Percentiles rank a stretch among this genome's conserved stretches.
Evolutionary conservation across 1,140 invertebrate genomes (phyloP).

Genomic region (Nebria ingens): DNA sequence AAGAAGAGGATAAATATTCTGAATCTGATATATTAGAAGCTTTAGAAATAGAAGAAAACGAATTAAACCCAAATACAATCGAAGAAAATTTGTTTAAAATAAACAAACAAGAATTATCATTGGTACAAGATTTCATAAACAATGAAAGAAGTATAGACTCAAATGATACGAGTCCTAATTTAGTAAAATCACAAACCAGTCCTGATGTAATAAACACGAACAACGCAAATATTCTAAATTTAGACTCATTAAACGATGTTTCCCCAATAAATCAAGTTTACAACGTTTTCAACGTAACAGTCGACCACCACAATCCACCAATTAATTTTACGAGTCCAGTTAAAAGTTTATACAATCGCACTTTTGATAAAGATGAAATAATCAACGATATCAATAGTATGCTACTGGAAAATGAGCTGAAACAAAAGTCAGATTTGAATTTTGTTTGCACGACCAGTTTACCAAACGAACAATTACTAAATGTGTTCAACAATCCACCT

Average conservation of each 20-base stretch:
- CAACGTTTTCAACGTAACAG: conserved; percentile 31
- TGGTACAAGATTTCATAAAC: not conserved
- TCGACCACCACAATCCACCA: conserved; percentile 16
- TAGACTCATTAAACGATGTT: conserved; percentile 27
- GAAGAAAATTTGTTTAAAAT: not conserved
- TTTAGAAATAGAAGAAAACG: not conserved
- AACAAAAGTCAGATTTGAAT: not conserved
- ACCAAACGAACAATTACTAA: conserved; percentile 1
- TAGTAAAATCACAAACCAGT: not conserved
- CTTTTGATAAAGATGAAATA: not conserved
- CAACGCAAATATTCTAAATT: not conserved
- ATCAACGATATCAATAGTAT: not conserved
- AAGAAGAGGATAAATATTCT: not conserved
- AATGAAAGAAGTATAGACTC: not conserved
- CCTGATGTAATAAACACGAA: not conserved
- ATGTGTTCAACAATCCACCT: not conserved
- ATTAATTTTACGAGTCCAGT: not conserved
- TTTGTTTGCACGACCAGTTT: not conserved
- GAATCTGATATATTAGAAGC: not conserved
- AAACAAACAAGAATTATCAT: not conserved
- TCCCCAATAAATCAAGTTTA: conserved; percentile 29
- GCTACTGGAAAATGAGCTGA: not conserved
- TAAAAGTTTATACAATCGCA: not conserved
- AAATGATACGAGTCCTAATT: not conserved
- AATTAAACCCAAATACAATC: not conserved